These are phyloP conservation scores for Lagocephalus sceleratus DNA, from an alignment of 2,797 vertebrate species.

Conservation along the genomic window DNA sequence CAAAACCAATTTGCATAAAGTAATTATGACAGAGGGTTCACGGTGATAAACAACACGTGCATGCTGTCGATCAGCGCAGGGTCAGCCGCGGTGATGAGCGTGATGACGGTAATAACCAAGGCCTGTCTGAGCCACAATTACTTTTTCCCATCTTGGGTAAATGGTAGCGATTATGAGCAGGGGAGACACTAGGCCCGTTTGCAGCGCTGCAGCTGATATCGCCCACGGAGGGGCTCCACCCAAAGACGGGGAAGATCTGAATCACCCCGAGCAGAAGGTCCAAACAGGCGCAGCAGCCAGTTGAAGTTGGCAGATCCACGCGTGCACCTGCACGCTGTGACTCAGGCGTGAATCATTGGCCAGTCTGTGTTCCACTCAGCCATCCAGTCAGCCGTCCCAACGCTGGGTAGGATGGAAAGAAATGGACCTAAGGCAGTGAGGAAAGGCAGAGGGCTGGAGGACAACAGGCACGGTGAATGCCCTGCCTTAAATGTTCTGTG, in stretches of 20 bases:
- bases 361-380: slow-evolving; percentile 42
- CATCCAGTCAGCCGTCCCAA: slow-evolving; percentile 32
- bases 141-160: slow-evolving; percentile 13
- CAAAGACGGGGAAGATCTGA: slow-evolving; percentile 68
- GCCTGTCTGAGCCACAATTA: slow-evolving; percentile 15
- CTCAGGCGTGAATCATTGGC: slow-evolving; percentile 55
- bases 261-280: slow-evolving; percentile 60
- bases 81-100: not conserved
- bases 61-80: slow-evolving; percentile 1
- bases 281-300: slow-evolving; percentile 48
- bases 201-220: slow-evolving; percentile 25
- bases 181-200: slow-evolving; percentile 23
- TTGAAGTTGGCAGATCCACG: slow-evolving; percentile 27
- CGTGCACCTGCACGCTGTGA: slow-evolving; percentile 46
- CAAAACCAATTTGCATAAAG: slow-evolving; percentile 17
- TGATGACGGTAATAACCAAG: not conserved
- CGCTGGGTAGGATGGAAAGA: not conserved
- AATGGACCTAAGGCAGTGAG: slow-evolving; percentile 6
- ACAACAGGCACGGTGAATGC: slow-evolving; percentile 17
- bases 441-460: not conserved
- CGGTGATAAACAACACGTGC: slow-evolving; percentile 6
- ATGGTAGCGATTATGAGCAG: slow-evolving; percentile 42
- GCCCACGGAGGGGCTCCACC: slow-evolving; percentile 68
- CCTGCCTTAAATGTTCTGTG: not conserved
- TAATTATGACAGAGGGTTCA: slow-evolving; percentile 25